Conservation (phyloP, 2,113 vertebrate genomes). For the Laticauda laticaudata region DNA sequence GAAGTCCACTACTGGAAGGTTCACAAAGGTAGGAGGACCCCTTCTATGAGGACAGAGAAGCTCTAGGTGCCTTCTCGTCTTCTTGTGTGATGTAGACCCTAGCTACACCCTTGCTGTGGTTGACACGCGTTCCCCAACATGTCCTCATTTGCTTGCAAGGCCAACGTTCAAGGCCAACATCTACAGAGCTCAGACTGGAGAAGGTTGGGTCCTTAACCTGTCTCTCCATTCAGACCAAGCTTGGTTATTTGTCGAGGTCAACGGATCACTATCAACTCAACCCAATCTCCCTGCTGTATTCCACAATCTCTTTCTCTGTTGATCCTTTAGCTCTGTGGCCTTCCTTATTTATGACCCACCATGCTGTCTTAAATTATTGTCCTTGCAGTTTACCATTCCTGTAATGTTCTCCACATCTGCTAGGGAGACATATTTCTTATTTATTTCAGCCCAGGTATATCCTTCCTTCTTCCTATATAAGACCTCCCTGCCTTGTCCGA, state of each 20-base stretch:
- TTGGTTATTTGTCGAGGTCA: not conserved
- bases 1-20: not conserved
- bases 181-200: not conserved
- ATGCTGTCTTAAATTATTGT: not conserved
- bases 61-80: not conserved
- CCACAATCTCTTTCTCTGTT: not conserved
- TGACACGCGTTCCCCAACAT: not conserved
- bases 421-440: not conserved
- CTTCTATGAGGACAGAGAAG: not conserved
- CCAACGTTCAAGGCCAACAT: not conserved
- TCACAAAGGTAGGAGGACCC: not conserved
- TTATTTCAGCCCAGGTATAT: not conserved
- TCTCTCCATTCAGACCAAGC: not conserved
- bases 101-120: not conserved
- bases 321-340: not conserved
- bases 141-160: not conserved
- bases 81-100: not conserved
- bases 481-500: not conserved
- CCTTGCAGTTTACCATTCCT: not conserved
- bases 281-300: not conserved
- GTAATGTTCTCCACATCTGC: not conserved
- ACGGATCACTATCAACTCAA: not conserved
- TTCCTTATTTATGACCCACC: not conserved
- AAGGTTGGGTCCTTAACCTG: not conserved
- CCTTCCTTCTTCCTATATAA: not conserved